Evolutionary conservation across 2,113 vertebrate genomes (phyloP), one percentile per base, ranked within the genome.

Genomic region (Agapornis roseicollis): DNA sequence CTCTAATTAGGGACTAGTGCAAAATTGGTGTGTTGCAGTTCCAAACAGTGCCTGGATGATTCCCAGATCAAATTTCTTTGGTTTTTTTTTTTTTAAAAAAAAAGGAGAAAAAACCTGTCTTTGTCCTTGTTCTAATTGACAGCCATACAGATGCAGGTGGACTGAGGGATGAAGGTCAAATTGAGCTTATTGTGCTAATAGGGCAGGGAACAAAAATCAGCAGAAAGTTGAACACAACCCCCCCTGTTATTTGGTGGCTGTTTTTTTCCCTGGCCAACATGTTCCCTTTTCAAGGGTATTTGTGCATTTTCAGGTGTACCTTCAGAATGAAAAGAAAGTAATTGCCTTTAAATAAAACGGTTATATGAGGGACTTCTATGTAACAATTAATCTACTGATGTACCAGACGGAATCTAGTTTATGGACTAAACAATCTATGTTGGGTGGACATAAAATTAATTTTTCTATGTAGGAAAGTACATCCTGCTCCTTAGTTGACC

Each of bases 51-150:
- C 69, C 80, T 89, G 61, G 58, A 79, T 92, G 89, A 96, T 93
- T 96, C 96, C 96, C 96, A 90, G 65, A 94, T 94, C 88, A 93
- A 95, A 97, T 96, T 91, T 90, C 85, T 55, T 70, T 33, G 17
- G 16, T 47, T n/a, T n/a, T n/a, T n/a, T n/a, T n/a, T n/a, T n/a
- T n/a, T n/a, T n/a, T 88, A 22, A 88, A 39, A 78, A 83, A 69
- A 66, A 33, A 80, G 37, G 22, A 50, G 42, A 77, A 85, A 77
- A 79, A 85, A 44, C 15, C 42, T 33, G 60, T 28, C 77, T 93
- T 94, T 90, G 69, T 81, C 92, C 77, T 88, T 84, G 56, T n/a
- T 80, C 60, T 88, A 95, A 90, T 74, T 93, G 93, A 90, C 90
- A 95, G 77, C 23, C 77, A 78, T 92, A 76, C 25, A 93, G 94